These are phyloP conservation scores for Rhingia rostrata DNA, from an alignment of 2,888 invertebrate species.

Conservation along the genomic window DNA sequence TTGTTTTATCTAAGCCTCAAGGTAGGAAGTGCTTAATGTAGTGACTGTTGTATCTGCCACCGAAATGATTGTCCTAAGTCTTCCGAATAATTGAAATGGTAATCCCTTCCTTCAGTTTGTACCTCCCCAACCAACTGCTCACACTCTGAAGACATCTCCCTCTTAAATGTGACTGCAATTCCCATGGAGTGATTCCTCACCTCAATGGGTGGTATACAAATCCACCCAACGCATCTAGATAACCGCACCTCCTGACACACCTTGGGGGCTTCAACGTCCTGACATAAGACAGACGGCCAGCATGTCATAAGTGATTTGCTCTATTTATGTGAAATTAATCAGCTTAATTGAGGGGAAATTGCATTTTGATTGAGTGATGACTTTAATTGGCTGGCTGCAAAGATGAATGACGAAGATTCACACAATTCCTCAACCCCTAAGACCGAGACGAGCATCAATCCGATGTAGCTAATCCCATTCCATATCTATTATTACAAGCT, in stretches of 20 bases:
- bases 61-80: no score
- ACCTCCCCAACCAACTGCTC: neutral
- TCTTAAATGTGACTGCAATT: slow-evolving; percentile 46
- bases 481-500: slow-evolving; percentile 7
- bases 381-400: slow-evolving; percentile 64
- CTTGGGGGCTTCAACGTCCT: neutral
- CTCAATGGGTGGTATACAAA: slow-evolving; percentile 59
- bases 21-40: no score
- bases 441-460: no score
- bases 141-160: slow-evolving; percentile 42
- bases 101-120: neutral
- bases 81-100: neutral
- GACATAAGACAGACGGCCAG: slow-evolving; percentile 48
- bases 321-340: slow-evolving; percentile 72
- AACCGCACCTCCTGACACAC: neutral
- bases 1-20: no score
- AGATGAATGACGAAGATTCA: slow-evolving; percentile 54
- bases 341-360: slow-evolving; percentile 72
- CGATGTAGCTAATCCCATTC: slow-evolving; percentile 28
- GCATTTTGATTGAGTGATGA: slow-evolving; percentile 73
- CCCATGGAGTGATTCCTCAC: slow-evolving; percentile 44
- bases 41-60: no score
- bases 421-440: slow-evolving; percentile 7
- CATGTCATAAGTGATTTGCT: slow-evolving; percentile 70
- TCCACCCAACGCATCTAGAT: slow-evolving; percentile 30